Evolutionary conservation across 1,140 invertebrate genomes (phyloP).

Genomic region (Drosophila ananassae): DNA sequence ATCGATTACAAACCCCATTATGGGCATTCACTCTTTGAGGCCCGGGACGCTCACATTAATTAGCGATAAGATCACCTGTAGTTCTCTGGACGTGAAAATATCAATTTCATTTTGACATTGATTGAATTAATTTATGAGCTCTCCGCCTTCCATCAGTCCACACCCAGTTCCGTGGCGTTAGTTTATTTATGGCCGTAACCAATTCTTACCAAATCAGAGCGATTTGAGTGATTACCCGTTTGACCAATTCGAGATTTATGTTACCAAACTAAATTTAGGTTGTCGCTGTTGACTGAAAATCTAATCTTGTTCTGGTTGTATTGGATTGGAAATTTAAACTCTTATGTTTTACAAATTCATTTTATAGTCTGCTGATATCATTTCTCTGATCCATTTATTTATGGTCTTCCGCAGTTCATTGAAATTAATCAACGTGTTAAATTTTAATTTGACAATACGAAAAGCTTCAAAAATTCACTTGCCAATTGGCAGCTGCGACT

Average conservation of each 20-base stretch:
- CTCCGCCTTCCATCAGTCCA: constrained; percentile 4
- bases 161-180: constrained; percentile 4
- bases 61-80: constrained; percentile 67
- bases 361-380: not conserved
- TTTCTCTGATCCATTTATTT: not conserved
- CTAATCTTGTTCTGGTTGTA: constrained; percentile 11
- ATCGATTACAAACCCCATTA: constrained; percentile 30
- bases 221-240: constrained; percentile 75
- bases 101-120: constrained; percentile 70
- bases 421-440: constrained; percentile 29
- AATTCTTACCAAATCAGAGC: constrained; percentile 68
- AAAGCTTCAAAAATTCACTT: constrained; percentile 4
- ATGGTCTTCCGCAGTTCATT: not conserved
- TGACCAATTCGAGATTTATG: constrained; percentile 71
- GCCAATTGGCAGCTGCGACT: constrained; percentile 14
- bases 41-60: constrained; percentile 55
- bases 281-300: constrained; percentile 5
- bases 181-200: constrained; percentile 53
- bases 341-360: not conserved
- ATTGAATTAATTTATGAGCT: constrained; percentile 72
- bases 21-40: constrained; percentile 12
- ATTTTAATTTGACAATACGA: constrained; percentile 23
- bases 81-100: constrained; percentile 47
- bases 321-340: not conserved
- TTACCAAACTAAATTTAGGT: constrained; percentile 15